These are phyloP conservation scores for Anseranas semipalmata DNA, from an alignment of 2,113 vertebrate species.

Conservation along the genomic window DNA sequence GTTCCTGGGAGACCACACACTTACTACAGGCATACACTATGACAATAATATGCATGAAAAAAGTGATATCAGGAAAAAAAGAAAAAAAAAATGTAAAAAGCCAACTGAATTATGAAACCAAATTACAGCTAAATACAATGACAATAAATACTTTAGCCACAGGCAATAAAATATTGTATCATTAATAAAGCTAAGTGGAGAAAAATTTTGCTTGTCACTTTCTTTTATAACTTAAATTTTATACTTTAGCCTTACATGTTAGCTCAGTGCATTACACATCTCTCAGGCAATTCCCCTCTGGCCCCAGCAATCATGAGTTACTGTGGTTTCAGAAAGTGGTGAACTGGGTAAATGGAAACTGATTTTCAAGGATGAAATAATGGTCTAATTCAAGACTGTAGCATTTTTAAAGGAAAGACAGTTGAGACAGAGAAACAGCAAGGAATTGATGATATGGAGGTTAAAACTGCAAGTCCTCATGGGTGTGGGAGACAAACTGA, in stretches of 20 bases:
- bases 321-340: constrained; percentile 54
- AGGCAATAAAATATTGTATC: constrained; percentile 65
- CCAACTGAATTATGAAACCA: constrained; percentile 47
- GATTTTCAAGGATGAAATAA: constrained; percentile 68
- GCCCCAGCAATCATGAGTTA: constrained; percentile 64
- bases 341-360: constrained; percentile 63
- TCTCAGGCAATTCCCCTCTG: constrained; percentile 68
- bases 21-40: neutral
- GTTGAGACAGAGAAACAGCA: neutral
- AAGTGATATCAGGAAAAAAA: neutral
- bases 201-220: constrained; percentile 71
- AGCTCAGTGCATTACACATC: constrained; percentile 64
- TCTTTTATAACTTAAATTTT: constrained; percentile 72
- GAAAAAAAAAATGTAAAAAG: neutral
- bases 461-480: constrained; percentile 23
- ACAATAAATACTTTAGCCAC: constrained; percentile 58
- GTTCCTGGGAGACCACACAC: neutral
- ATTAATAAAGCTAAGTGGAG: constrained; percentile 65
- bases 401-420: constrained; percentile 17
- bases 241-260: constrained; percentile 51
- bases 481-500: neutral
- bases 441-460: neutral
- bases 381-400: constrained; percentile 16
- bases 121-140: constrained; percentile 49
- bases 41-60: neutral